Base-by-base conservation (phyloP, 2,113 vertebrate species). In the Ancistrus triradiatus region DNA sequence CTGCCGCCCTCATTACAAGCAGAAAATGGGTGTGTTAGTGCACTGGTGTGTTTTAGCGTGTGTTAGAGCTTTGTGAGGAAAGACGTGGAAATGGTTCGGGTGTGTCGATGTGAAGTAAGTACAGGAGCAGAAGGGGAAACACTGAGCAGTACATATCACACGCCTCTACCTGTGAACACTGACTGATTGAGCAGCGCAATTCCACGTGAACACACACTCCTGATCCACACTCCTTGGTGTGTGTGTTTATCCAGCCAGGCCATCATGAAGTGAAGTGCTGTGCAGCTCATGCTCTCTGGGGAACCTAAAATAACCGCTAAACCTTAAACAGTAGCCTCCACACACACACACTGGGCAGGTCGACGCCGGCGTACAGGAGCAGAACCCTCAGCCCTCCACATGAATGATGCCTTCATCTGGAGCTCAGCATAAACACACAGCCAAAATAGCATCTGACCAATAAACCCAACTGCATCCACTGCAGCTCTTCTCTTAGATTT, bases 241-340 rank as follows among this genome's bases (percentile, higher is more conserved):
- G 38, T 42, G 38, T 17, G 53, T 88, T 87, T 82, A 84, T 83
- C 35, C 24, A 42, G 38, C 38, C 38, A 5, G 38, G 47, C 1
- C 48, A 18, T 77, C 52, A 85, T 84, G 86, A 87, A 85, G 77
- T 72, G 74, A 10, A 48, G 61, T 58, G 73, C 78, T 88, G 77
- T 86, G 76, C 77, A 69, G 51, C 76, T 73, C 75, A 53, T 71
- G 53, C 76, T 80, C 84, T 70, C 83, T 60, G 11, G 84, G 83
- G 85, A 87, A 21, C 76, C 73, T 84, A 63, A 28, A 82, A 78
- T 77, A 85, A 84, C 83, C 77, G 76, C 65, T 68, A 82, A 77
- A 73, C 74, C 77, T 77, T 82, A 57, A 81, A 85, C 84, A 84
- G 82, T 77, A 74, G 48, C 21, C 47, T 49, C 24, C 21, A 49